Evolutionary conservation across 2,888 invertebrate species (phyloP).

Genomic region (Patella caerulea): DNA sequence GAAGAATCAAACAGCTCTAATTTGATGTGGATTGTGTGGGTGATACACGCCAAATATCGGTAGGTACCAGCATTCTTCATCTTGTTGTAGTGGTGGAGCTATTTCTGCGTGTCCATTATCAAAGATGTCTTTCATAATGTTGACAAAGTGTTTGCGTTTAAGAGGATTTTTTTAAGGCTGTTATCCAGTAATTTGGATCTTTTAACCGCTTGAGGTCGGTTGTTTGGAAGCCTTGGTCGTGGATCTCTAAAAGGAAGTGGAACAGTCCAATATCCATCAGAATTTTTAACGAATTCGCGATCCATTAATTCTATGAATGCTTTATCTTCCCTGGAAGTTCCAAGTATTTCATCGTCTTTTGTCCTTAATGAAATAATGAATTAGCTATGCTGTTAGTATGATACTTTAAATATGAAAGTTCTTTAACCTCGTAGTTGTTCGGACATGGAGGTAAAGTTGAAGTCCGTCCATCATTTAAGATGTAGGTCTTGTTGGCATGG

Average conservation of each 20-base stretch:
- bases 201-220: conserved; percentile 12
- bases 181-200: conserved; percentile 9
- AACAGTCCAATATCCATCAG: conserved; percentile 22
- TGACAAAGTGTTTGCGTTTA: conserved; percentile 22
- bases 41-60: conserved; percentile 43
- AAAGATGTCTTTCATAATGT: conserved; percentile 15
- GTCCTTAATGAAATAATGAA: conserved; percentile 24
- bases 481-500: conserved; percentile 13
- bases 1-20: conserved; percentile 39
- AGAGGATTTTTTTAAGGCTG: conserved; percentile 15
- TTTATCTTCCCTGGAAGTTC: conserved; percentile 31
- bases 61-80: conserved; percentile 40
- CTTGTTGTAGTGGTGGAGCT: conserved; percentile 26
- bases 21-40: conserved; percentile 36
- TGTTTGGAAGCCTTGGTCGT: conserved; percentile 15
- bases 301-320: conserved; percentile 30
- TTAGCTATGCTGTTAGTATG: too few relatives aligned
- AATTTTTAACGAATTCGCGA: conserved; percentile 10
- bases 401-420: not conserved
- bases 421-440: conserved; percentile 20
- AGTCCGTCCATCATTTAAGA: conserved; percentile 12
- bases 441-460: conserved; percentile 18
- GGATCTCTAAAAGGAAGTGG: conserved; percentile 8
- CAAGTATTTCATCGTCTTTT: conserved; percentile 26
- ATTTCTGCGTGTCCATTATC: conserved; percentile 25